Evolutionary conservation across 2,113 vertebrate genomes (phyloP).

Genomic region (Agapornis roseicollis): DNA sequence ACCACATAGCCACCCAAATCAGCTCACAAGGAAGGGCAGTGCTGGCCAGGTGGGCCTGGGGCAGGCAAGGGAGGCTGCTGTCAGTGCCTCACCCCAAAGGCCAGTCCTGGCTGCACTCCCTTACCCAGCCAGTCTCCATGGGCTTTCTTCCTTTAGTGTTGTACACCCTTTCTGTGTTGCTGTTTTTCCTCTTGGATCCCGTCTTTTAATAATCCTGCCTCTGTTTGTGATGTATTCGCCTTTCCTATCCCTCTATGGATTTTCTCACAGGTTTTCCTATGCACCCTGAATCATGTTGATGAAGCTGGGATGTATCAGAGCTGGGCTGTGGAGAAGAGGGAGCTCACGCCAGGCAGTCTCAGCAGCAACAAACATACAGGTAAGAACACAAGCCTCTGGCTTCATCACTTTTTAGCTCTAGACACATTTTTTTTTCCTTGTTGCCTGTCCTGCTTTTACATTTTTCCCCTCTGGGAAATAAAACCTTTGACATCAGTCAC

Average conservation of each 20-base stretch:
- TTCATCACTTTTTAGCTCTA: background rate
- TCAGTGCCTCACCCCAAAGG: background rate
- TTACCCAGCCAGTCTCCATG: background rate
- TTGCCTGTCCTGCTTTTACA: background rate
- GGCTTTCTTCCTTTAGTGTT: background rate
- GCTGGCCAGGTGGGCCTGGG: too few relatives aligned
- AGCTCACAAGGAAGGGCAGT: background rate
- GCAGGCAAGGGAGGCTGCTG: background rate
- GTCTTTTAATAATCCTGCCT: background rate
- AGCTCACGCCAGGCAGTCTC: background rate
- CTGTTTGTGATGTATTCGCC: background rate
- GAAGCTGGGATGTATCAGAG: accelerated
- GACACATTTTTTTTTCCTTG: background rate
- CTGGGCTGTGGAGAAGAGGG: background rate
- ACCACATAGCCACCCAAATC: background rate
- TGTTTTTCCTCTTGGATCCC: background rate
- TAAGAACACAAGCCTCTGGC: background rate
- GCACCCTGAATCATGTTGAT: accelerated
- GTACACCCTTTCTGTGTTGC: background rate
- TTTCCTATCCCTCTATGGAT: background rate
- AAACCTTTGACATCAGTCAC: background rate
- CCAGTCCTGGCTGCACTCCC: too few relatives aligned
- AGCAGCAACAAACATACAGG: background rate
- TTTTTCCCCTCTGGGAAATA: background rate
- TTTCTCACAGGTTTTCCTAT: background rate